Percentiles rank a stretch among this genome's conserved stretches.
Evolutionary conservation across 2,888 invertebrate genomes (phyloP).

Genomic region (Portevinia maculata): DNA sequence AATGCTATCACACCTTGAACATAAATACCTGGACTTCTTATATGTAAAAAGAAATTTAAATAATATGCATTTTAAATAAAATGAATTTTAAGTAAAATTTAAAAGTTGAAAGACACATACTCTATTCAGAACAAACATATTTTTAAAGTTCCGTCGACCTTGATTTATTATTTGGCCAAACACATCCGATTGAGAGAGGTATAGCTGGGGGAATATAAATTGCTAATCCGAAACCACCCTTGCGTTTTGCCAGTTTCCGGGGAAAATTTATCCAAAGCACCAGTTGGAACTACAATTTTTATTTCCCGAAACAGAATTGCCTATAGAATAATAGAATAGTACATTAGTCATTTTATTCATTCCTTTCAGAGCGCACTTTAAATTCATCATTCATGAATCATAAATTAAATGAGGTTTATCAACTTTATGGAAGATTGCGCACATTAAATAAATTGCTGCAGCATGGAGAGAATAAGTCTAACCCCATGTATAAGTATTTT

Average conservation of each 20-base stretch:
- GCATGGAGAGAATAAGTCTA: background rate
- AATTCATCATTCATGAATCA: slow-evolving; percentile 73
- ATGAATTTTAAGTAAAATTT: background rate
- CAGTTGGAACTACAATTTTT: slow-evolving; percentile 52
- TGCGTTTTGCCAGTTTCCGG: slow-evolving; percentile 30
- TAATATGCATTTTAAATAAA: too few relatives aligned
- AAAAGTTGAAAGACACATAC: background rate
- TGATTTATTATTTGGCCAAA: background rate
- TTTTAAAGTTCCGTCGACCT: slow-evolving; percentile 2
- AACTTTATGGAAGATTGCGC: slow-evolving; percentile 62
- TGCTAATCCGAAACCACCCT: slow-evolving; percentile 7
- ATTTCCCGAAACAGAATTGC: slow-evolving; percentile 42
- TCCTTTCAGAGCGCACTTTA: slow-evolving; percentile 60
- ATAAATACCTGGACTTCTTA: too few relatives aligned
- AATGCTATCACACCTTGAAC: too few relatives aligned
- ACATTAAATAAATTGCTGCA: slow-evolving; percentile 68
- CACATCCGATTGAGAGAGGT: background rate
- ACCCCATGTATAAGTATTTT: background rate
- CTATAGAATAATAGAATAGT: slow-evolving; percentile 56
- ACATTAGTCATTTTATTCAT: slow-evolving; percentile 66
- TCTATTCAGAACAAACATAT: background rate
- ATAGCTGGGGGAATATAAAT: slow-evolving; percentile 7
- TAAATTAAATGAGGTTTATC: slow-evolving; percentile 70
- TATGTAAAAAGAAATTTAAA: too few relatives aligned
- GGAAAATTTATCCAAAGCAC: slow-evolving; percentile 33